Conservation (phyloP, 2,888 invertebrate species). For the Synergus laeviventris region DNA sequence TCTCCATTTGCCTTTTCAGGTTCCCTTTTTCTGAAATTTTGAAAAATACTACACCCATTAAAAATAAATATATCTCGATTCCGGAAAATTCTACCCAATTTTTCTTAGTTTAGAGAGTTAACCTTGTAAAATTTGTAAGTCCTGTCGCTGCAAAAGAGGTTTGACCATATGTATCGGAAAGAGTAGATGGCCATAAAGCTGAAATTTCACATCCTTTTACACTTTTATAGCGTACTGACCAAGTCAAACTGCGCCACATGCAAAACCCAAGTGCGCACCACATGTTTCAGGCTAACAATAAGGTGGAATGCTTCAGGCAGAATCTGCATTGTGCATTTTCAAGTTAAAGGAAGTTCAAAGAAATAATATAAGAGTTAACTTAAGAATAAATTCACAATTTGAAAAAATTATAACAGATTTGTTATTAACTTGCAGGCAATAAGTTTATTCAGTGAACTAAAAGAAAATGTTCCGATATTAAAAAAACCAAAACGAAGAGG, state of each 20-base stretch:
- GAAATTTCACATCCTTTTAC: constrained; percentile 18
- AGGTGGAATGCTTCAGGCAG: constrained; percentile 9
- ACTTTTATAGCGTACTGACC: constrained; percentile 31
- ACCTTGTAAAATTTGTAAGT: no score
- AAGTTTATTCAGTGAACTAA: no score
- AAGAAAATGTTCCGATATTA: no score
- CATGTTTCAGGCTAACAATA: constrained; percentile 7
- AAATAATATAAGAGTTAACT: background rate
- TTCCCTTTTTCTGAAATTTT: background rate
- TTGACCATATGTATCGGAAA: background rate
- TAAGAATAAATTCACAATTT: background rate
- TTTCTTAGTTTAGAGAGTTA: no score
- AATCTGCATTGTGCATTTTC: background rate
- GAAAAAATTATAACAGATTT: background rate
- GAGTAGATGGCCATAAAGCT: background rate
- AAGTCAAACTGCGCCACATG: constrained; percentile 29
- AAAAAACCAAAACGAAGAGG: no score
- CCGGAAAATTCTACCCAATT: no score
- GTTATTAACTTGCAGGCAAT: no score
- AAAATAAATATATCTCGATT: no score
- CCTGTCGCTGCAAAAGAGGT: background rate
- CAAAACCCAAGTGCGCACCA: constrained; percentile 32
- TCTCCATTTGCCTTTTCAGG: background rate
- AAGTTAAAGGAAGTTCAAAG: background rate
- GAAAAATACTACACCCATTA: no score